Base-by-base conservation (phyloP, 2,797 vertebrate species). In the Myotis vivesi region DNA sequence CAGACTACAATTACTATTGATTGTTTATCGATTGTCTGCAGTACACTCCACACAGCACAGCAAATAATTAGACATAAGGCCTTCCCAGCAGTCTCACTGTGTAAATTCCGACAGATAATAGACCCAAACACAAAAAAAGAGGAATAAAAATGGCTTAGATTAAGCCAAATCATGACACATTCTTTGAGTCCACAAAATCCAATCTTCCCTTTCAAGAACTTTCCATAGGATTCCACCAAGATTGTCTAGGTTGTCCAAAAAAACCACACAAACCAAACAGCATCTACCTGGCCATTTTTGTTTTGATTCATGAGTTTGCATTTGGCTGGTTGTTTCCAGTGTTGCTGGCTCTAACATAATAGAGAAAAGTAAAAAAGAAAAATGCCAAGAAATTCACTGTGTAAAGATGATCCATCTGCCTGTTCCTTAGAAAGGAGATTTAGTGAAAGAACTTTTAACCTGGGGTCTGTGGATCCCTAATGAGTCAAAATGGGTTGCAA, bases 1-100 rank as follows among this genome's bases (percentile, higher is more conserved):
- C 88, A 91, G 66, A 80, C 86, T 94, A 84, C 96, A 95, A 83
- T 95, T 92, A 91, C 93, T 94, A 97, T 96, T 87, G 96, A 97
- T 95, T 94, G 85, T 69, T 93, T 95, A 96, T 96, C 68, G 96
- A 96, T 68, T 87, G 79, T 73, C 57, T 38, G n/a, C n/a, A 76
- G 92, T 64, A 68, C 15, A 79, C 36, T 86, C 17, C 85, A 92
- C 75, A 96, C 16, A 89, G 86, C 79, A 92, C 62, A 91, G 96
- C 88, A 93, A 95, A 96, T 95, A 97, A 96, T 93, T 89, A 96
- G 93, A 92, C 53, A 6, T 68, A 87, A 95, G 82, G 57, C 79
- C 49, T 89, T 96, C 88, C 90, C 75, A 83, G 55, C 0, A 19
- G 88, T 88, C 86, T 95, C 55, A 64, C 66, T 64, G 75, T 91